Evolutionary conservation across 2,797 vertebrate species (phyloP).

Genomic region (Chiloscyllium punctatum): DNA sequence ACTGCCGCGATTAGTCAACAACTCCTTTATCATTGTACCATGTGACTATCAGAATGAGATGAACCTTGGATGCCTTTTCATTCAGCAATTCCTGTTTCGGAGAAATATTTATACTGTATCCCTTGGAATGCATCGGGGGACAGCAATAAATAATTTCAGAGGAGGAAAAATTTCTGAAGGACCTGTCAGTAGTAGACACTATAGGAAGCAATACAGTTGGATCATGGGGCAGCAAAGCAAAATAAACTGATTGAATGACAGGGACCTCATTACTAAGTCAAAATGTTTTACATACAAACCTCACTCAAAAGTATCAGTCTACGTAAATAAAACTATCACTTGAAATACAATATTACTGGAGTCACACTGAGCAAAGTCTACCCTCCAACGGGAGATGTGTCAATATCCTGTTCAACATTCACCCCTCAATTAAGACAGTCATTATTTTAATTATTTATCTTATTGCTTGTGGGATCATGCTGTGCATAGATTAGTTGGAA

Average conservation of each 20-base stretch:
- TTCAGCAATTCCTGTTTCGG: background rate
- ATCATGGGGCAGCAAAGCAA: background rate
- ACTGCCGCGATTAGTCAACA: background rate
- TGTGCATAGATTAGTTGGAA: background rate
- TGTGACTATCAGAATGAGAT: background rate
- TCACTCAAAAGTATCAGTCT: background rate
- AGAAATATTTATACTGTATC: background rate
- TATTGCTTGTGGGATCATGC: background rate
- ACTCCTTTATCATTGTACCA: background rate
- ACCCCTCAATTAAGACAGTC: background rate
- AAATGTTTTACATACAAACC: background rate
- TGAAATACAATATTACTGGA: background rate
- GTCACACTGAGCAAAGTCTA: background rate
- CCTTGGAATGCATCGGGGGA: background rate
- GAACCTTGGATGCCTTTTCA: background rate
- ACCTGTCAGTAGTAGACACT: background rate
- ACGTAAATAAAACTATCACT: background rate
- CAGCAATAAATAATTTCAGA: background rate
- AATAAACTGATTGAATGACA: background rate
- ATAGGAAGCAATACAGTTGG: background rate
- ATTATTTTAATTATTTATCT: background rate
- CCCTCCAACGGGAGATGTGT: background rate
- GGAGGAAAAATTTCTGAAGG: background rate
- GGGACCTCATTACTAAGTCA: background rate
- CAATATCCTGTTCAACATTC: background rate